Evolutionary conservation across 1,140 invertebrate species (phyloP).

Genomic region (Probaryconus sp.): DNA sequence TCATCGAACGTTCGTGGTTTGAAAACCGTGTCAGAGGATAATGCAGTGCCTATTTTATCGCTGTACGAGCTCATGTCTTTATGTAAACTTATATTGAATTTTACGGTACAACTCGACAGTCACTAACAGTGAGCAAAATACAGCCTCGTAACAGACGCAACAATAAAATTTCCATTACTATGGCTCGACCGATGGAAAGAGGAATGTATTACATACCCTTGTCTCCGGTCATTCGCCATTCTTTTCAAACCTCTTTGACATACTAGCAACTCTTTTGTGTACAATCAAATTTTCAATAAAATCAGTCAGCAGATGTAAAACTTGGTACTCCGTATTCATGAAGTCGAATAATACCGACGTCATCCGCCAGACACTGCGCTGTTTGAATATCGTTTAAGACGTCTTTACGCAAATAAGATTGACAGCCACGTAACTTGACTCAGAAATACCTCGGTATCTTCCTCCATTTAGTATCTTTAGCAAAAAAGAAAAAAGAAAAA

Average conservation of each 20-base stretch:
- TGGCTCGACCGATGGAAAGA: constrained; percentile 28
- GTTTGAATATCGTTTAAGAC: constrained; percentile 27
- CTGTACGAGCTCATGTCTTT: constrained; percentile 15
- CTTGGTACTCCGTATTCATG: constrained; percentile 1
- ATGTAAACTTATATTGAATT: constrained; percentile 30
- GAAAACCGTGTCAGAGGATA: too few relatives aligned
- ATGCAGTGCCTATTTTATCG: constrained; percentile 13
- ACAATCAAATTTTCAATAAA: constrained; percentile 41
- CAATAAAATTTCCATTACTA: constrained; percentile 52
- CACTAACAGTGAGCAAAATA: constrained; percentile 19
- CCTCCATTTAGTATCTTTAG: too few relatives aligned
- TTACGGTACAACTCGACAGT: constrained; percentile 26
- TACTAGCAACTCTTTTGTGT: constrained; percentile 21
- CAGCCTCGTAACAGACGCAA: constrained; percentile 21
- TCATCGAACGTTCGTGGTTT: too few relatives aligned
- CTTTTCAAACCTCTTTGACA: constrained; percentile 35
- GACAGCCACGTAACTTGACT: constrained; percentile 4
- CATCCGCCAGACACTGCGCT: background rate
- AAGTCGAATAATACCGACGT: constrained; percentile 9
- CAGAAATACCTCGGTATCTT: too few relatives aligned
- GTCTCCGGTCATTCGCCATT: constrained; percentile 34
- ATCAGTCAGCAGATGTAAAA: constrained; percentile 39
- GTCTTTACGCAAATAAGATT: constrained; percentile 20
- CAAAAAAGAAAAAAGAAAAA: too few relatives aligned
- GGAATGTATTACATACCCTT: constrained; percentile 41